Conservation (phyloP, 2,888 invertebrate species). For the Napeogenes inachia region DNA sequence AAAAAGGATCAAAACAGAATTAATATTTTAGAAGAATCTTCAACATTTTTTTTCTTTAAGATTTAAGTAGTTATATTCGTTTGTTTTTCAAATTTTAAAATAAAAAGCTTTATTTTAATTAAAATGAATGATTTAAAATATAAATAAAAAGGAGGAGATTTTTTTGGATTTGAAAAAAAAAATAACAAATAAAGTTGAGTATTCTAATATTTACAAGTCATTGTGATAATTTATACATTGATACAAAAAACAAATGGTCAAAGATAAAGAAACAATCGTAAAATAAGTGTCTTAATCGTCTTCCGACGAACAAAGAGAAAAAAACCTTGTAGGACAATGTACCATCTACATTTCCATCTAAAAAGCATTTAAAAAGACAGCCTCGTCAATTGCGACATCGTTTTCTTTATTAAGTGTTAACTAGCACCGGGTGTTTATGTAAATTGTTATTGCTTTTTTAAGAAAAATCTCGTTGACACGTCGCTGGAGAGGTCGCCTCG, state of each 20-base stretch:
- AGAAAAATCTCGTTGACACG: constrained; percentile 73
- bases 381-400: constrained; percentile 71
- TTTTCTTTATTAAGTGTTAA: constrained; percentile 77
- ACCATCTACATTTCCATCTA: constrained; percentile 67
- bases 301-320: constrained; percentile 39
- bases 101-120: too few species aligned
- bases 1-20: too few species aligned
- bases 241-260: background rate
- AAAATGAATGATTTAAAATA: too few species aligned
- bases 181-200: too few species aligned
- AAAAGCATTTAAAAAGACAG: constrained; percentile 64
- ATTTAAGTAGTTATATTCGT: too few species aligned
- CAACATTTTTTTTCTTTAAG: too few species aligned
- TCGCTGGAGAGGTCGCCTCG: constrained; percentile 55
- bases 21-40: too few species aligned
- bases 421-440: constrained; percentile 75
- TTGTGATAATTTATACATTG: background rate
- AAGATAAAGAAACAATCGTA: constrained; percentile 28
- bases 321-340: constrained; percentile 66
- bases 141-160: too few species aligned
- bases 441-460: constrained; percentile 78
- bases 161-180: too few species aligned
- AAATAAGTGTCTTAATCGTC: constrained; percentile 36
- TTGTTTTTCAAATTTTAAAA: too few species aligned
- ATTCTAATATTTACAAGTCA: background rate